Conservation (phyloP, 2,888 invertebrate species). For the Nysson spinosus region DNA sequence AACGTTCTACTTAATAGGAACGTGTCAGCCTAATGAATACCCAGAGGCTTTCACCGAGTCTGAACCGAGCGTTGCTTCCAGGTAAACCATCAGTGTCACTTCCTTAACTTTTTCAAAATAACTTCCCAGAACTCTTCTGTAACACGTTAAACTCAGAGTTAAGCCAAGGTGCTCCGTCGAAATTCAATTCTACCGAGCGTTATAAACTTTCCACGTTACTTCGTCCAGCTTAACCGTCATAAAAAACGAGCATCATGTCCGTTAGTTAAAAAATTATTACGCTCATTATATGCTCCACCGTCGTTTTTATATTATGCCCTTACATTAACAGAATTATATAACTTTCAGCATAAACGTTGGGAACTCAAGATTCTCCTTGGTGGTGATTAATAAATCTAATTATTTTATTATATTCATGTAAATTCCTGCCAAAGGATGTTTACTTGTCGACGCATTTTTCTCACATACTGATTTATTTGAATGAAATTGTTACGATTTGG, state of each 20-base stretch:
- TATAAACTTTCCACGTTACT: slow-evolving; percentile 25
- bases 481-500: too few relatives aligned
- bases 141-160: slow-evolving; percentile 19
- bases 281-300: not conserved
- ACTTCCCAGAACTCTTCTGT: slow-evolving; percentile 9
- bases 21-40: not conserved
- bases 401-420: too few relatives aligned
- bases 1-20: slow-evolving; percentile 15
- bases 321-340: too few relatives aligned
- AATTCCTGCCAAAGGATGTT: too few relatives aligned
- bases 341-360: too few relatives aligned
- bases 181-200: slow-evolving; percentile 27
- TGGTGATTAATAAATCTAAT: too few relatives aligned
- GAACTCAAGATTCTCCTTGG: too few relatives aligned
- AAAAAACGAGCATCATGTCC: slow-evolving; percentile 10
- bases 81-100: slow-evolving; percentile 10
- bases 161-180: not conserved
- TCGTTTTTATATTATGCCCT: not conserved
- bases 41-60: not conserved
- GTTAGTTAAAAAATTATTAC: slow-evolving; percentile 21
- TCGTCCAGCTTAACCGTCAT: slow-evolving; percentile 12
- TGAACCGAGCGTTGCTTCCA: not conserved
- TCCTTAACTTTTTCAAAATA: slow-evolving; percentile 17
- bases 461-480: too few relatives aligned
- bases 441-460: too few relatives aligned